These are phyloP conservation scores for Auanema freiburgensis DNA, from an alignment of 2,888 invertebrate genomes.

Conservation along the genomic window DNA sequence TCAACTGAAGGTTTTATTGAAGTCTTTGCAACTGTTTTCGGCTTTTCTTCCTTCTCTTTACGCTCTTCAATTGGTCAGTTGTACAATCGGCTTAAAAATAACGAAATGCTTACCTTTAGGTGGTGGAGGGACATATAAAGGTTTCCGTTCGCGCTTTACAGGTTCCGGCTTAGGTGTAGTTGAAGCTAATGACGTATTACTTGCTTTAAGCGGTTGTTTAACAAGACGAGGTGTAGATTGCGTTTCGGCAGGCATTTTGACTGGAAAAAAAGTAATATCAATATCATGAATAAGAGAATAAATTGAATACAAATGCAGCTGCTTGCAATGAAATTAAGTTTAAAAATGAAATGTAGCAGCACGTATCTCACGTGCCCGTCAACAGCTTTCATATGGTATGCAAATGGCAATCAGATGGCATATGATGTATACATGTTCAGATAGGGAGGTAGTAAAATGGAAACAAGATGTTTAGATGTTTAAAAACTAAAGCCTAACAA, in stretches of 20 bases:
- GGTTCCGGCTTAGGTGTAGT: conserved; percentile 26
- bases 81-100: background rate
- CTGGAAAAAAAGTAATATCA: conserved; percentile 15
- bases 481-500: too few relatives aligned
- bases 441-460: too few relatives aligned
- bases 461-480: too few relatives aligned
- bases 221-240: conserved; percentile 3
- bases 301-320: background rate
- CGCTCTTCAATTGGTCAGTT: conserved; percentile 18
- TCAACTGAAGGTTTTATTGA: background rate
- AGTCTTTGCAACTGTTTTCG: conserved; percentile 1
- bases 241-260: conserved; percentile 25
- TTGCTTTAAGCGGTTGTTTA: conserved; percentile 32
- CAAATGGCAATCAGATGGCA: too few relatives aligned
- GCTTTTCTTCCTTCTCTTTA: conserved; percentile 25
- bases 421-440: too few relatives aligned
- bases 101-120: conserved; percentile 27
- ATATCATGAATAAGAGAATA: conserved; percentile 6
- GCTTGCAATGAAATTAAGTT: too few relatives aligned
- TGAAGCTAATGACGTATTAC: conserved; percentile 19
- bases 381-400: too few relatives aligned
- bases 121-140: conserved; percentile 41
- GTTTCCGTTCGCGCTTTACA: conserved; percentile 40
- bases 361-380: too few relatives aligned
- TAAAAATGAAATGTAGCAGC: too few relatives aligned